phyloP scores from a whole-genome alignment of 2,113 vertebrate species.

The Aphyosemion australe region DNA sequence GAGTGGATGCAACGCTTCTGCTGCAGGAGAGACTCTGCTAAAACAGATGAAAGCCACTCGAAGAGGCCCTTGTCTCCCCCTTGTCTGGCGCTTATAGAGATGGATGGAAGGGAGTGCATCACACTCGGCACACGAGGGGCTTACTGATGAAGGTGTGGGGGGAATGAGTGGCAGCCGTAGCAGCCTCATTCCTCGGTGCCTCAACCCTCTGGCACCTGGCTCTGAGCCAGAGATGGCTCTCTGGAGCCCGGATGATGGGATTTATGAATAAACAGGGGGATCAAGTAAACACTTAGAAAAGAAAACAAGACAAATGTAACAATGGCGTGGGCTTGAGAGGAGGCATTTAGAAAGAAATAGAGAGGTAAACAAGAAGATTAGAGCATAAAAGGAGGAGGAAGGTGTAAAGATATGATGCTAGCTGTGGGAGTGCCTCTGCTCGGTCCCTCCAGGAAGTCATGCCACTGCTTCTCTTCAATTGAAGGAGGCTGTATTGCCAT shows the following conservation, averaged over 20 bases:
- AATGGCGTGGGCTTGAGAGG: background rate
- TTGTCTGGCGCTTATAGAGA: slow-evolving; percentile 44
- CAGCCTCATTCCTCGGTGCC: slow-evolving; percentile 8
- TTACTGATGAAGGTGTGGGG: slow-evolving; percentile 55
- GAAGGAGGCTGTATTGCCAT: slow-evolving; percentile 75
- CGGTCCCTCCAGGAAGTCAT: slow-evolving; percentile 73
- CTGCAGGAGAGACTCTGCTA: slow-evolving; percentile 33
- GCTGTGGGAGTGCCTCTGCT: slow-evolving; percentile 44
- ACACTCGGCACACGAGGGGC: slow-evolving; percentile 38
- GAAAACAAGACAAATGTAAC: slow-evolving; percentile 20
- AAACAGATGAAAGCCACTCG: slow-evolving; percentile 48
- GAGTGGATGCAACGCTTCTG: slow-evolving; percentile 34
- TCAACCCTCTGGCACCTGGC: slow-evolving; percentile 5
- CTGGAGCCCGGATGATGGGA: slow-evolving; percentile 15
- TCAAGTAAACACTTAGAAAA: slow-evolving; percentile 19
- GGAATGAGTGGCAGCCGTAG: slow-evolving; percentile 22
- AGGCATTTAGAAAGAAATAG: slow-evolving; percentile 5
- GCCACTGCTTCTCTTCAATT: slow-evolving; percentile 66
- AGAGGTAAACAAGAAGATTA: background rate
- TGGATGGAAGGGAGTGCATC: slow-evolving; percentile 34
- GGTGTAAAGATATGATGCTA: slow-evolving; percentile 29
- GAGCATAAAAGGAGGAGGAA: slow-evolving; percentile 1
- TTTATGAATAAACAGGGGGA: slow-evolving; percentile 20
- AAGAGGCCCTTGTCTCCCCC: slow-evolving; percentile 40
- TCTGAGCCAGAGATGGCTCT: slow-evolving; percentile 5